A percentile compares a stretch with the other conserved stretches of the same genome.
Conservation (phyloP, 2,113 vertebrate genomes). For the Pygoscelis adeliae region DNA sequence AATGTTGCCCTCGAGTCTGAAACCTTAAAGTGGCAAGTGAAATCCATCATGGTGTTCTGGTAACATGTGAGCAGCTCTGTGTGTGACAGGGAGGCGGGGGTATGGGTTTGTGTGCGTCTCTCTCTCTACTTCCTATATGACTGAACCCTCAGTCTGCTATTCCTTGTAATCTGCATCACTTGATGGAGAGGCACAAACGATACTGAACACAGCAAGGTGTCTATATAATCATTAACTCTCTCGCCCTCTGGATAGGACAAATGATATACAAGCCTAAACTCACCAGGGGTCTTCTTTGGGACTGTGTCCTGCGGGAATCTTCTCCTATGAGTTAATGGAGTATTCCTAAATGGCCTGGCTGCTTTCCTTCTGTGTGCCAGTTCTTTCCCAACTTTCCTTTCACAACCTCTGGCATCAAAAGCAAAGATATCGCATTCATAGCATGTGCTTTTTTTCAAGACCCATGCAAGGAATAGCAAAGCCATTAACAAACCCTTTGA, state of each 20-base stretch:
- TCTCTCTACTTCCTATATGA: not conserved
- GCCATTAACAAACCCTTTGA: slow-evolving; percentile 49
- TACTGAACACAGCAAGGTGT: slow-evolving; percentile 58
- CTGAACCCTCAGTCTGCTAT: slow-evolving; percentile 53
- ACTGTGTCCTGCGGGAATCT: slow-evolving; percentile 64
- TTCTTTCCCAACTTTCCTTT: slow-evolving; percentile 58
- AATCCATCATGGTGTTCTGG: slow-evolving; percentile 54
- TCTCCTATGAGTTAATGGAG: slow-evolving; percentile 61
- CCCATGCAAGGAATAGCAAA: slow-evolving; percentile 35
- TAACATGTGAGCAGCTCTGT: slow-evolving; percentile 20
- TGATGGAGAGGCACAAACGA: slow-evolving; percentile 65
- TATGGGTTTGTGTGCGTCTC: not conserved
- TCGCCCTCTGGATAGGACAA: slow-evolving; percentile 63
- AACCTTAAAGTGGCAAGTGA: slow-evolving; percentile 49
- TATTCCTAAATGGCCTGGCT: slow-evolving; percentile 60
- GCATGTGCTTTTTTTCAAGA: slow-evolving; percentile 23
- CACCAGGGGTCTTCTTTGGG: slow-evolving; percentile 60
- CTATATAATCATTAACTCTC: slow-evolving; percentile 71
- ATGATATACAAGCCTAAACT: slow-evolving; percentile 65
- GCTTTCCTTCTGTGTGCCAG: slow-evolving; percentile 48
- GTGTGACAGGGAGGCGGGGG: not conserved
- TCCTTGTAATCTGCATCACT: slow-evolving; percentile 71
- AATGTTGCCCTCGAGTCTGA: slow-evolving; percentile 56
- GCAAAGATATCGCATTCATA: slow-evolving; percentile 18
- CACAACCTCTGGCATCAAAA: slow-evolving; percentile 52